Evolutionary conservation across 2,113 vertebrate species (phyloP), one percentile per base, ranked within the genome.

Genomic region (Syrrhaptes paradoxus): DNA sequence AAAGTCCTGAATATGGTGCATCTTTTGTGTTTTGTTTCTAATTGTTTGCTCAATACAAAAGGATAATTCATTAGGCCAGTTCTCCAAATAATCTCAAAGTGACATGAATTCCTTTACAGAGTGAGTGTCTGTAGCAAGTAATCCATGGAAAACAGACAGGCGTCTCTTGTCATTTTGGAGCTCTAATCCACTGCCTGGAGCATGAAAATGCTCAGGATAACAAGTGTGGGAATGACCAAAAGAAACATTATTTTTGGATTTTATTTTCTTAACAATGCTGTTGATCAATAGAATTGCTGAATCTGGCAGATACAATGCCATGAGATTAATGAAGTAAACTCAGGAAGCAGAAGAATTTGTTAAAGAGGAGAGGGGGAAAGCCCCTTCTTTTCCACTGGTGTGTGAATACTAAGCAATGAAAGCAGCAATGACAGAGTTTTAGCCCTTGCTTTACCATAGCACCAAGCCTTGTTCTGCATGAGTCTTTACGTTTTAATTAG

Each of bases 151-250:
- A 97, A 97, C 94, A 98, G 97, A 97, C 97, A 97, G 95, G 97
- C 94, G 16, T 95, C 97, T 97, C 97, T 97, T 97, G 98, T 98
- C 97, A 90, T 96, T 97, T 94, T 96, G 97, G 72, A 96, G 72
- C 89, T 96, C 94, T 98, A 98, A 98, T 98, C 98, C 98, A 97
- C 94, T 97, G 98, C 97, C 97, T 76, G 83, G 90, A 97, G 97
- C 97, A 31, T 96, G 96, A 97, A 97, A 98, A 98, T 87, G 59
- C 84, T 96, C 87, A 95, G 97, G 96, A 94, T 97, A 97, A 98
- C 97, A 98, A 98, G 95, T 97, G 96, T 97, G 97, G 95, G 97
- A 97, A 98, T 98, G 96, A 97, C 95, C 82, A 97, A 98, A 97
- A 98, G 87, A 98, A 98, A 98, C 96, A 97, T 96, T 96, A 97